Base-by-base conservation (phyloP, 1,140 invertebrate genomes). In the Oncopodura yosiiana region DNA sequence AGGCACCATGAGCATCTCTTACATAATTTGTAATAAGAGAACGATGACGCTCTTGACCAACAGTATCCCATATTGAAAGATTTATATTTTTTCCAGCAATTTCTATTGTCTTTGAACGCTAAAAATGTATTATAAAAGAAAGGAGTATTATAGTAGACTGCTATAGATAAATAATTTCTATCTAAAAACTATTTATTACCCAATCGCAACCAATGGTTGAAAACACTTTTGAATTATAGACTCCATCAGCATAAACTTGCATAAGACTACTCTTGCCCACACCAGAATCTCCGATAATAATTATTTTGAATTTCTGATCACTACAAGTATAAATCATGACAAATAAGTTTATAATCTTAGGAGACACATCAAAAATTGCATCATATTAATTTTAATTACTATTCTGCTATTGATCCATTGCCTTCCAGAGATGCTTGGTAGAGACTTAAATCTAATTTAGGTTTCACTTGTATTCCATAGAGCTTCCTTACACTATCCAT, bases 21-120 rank as follows among this genome's bases (percentile, higher is more conserved):
- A 94, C 94, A 70, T 94, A 94, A 63, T 91, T 91, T 58, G 93
- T 89, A 2, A 91, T 92, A 12, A 95, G 81, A 67, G 90, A 88
- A 61, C 90, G 79, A 73, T 93, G 94, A 69, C 89, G 79, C 72
- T 95, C 92, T 69, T 94, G 91, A 2, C 91, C 58, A n/a, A 53
- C 58, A 27, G 58, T 60, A 24, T 60, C 58, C 58, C 58, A 60
- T 50, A 61, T 52, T 16, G 39, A 43, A 2, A 61, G 19, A 21
- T 41, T 56, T 4, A 56, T 27, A 18, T 42, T 38, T 41, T 57
- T 61, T 43, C 56, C 56, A 3, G 54, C 59, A 32, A 61, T 41
- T 5, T 53, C 23, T 3, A 56, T 29, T 12, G 38, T 53, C 36
- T 53, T 56, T 2, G 49, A 52, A 1, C 59, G 48, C 58, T 60